phyloP scores from a whole-genome alignment of 2,888 invertebrate species.

The Eremobia ochroleuca region DNA sequence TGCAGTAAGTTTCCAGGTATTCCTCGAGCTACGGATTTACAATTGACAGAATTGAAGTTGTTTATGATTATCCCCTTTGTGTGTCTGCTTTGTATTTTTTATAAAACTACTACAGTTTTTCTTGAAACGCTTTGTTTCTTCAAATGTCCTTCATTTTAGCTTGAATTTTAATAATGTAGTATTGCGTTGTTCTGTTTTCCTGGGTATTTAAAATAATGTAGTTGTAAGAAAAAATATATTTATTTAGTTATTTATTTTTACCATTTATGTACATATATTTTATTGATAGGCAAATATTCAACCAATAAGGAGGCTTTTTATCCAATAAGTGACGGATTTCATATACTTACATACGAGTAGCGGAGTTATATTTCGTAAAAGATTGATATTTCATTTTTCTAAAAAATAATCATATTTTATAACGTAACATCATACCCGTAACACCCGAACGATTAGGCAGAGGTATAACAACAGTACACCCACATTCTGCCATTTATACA shows the following conservation, averaged over 20 bases:
- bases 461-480: neutral
- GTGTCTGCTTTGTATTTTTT: conserved; percentile 52
- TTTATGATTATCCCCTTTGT: conserved; percentile 65
- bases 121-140: conserved; percentile 15
- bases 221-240: neutral
- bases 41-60: conserved; percentile 76
- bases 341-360: neutral
- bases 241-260: too few species aligned
- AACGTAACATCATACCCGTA: neutral
- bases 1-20: conserved; percentile 69
- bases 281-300: neutral
- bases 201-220: neutral
- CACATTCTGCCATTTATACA: too few species aligned
- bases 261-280: too few species aligned
- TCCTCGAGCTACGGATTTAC: conserved; percentile 70
- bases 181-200: neutral
- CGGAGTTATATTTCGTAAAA: neutral
- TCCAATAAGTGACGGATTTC: neutral
- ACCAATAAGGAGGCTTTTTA: neutral
- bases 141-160: neutral
- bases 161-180: conserved; percentile 1
- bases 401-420: neutral
- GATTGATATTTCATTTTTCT: neutral
- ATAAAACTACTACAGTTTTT: conserved; percentile 15
- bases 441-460: neutral